Evolutionary conservation across 2,113 vertebrate genomes (phyloP), one percentile per base, ranked within the genome.

Genomic region (Paratilapia polleni): DNA sequence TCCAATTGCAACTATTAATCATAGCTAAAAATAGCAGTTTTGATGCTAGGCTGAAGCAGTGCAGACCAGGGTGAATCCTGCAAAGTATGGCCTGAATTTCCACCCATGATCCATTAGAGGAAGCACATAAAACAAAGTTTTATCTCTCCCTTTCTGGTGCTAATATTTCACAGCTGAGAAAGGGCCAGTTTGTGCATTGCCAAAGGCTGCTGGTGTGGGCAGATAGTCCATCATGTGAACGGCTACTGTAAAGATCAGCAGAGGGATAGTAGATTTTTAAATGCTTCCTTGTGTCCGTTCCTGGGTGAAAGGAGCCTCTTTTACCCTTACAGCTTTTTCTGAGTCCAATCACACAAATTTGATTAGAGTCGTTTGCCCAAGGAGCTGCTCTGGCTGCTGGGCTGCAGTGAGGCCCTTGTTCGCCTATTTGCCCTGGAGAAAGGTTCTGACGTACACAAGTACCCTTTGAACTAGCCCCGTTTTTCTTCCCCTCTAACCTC

Each of bases 321-420:
- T 91, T 88, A 89, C 74, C 77, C 52, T 76, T 3, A 6, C 41
- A n/a, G 86, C 80, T 86, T 81, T 87, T 90, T 87, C 66, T 63
- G 82, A 91, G 87, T 90, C 86, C 91, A 94, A 90, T 94, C 91
- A 90, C 89, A 94, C 92, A 93, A 92, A 95, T 95, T 94, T 83
- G 93, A 96, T 95, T 95, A 94, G 78, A 86, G 88, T 47, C 19
- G 61, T 92, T 94, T 84, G 92, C 89, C 91, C 73, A 88, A 83
- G 91, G 92, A 95, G 68, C 90, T 93, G 87, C 90, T 84, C 60
- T 9, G 82, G 82, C 85, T 80, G 80, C 62, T 17, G 68, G 82
- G 73, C 87, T 56, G 91, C 77, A 92, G 85, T 89, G 81, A 88
- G 85, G 87, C 87, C 90, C 90, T 92, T 93, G 92, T 94, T 93